Conservation (phyloP, 2,113 vertebrate species). For the Seriola dumerili region DNA sequence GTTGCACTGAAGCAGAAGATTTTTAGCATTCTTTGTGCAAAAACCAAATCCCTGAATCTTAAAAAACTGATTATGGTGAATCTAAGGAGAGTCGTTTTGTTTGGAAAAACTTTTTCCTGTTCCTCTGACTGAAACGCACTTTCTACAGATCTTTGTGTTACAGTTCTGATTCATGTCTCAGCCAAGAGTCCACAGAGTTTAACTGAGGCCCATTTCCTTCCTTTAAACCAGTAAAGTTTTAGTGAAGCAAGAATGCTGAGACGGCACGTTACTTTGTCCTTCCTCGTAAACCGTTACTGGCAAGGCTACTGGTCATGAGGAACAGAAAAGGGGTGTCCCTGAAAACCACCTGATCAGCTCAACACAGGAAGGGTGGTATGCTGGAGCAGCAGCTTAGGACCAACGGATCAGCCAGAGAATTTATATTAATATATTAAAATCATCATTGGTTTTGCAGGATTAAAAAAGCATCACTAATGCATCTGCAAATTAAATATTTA, state of each 20-base stretch:
- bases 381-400: slow-evolving; percentile 37
- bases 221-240: slow-evolving; percentile 72
- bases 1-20: background rate
- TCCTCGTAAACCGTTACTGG: slow-evolving; percentile 70
- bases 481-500: background rate
- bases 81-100: background rate
- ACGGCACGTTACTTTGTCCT: slow-evolving; percentile 73
- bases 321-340: slow-evolving; percentile 38
- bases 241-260: slow-evolving; percentile 79
- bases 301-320: slow-evolving; percentile 69
- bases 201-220: slow-evolving; percentile 77
- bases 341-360: slow-evolving; percentile 61
- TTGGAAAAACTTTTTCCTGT: background rate
- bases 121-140: background rate
- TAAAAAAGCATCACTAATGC: background rate
- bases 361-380: slow-evolving; percentile 60
- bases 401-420: background rate
- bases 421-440: background rate
- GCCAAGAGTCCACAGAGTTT: slow-evolving; percentile 26
- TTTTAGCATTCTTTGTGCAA: background rate
- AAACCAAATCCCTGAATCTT: background rate
- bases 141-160: slow-evolving; percentile 12
- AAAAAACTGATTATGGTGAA: background rate
- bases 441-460: background rate
- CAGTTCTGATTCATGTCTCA: slow-evolving; percentile 37